These are phyloP conservation scores for Cotesia typhae DNA, from an alignment of 1,140 invertebrate species.

Conservation along the genomic window DNA sequence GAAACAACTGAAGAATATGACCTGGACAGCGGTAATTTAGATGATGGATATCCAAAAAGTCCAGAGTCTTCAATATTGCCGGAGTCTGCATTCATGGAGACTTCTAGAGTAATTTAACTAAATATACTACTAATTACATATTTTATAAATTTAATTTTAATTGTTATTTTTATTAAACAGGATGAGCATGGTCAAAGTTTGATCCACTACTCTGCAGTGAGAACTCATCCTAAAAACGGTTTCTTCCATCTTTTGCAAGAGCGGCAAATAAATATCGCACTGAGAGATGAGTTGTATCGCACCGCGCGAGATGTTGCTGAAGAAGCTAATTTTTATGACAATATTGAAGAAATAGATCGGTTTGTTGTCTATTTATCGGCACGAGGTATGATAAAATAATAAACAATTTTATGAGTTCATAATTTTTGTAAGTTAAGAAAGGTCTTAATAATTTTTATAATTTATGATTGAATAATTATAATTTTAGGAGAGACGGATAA, in stretches of 20 bases:
- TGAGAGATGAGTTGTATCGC: conserved; percentile 82
- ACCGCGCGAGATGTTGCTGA: conserved; percentile 88
- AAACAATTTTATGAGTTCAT: neutral
- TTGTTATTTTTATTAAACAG: conserved; percentile 57
- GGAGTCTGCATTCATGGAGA: conserved; percentile 70
- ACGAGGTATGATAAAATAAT: conserved; percentile 68
- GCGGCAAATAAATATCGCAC: conserved; percentile 78
- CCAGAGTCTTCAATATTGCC: conserved; percentile 61
- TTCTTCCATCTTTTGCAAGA: conserved; percentile 81
- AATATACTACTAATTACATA: neutral
- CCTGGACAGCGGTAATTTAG: conserved; percentile 47
- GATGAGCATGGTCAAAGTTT: conserved; percentile 89
- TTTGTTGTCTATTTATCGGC: conserved; percentile 80
- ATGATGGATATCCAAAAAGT: conserved; percentile 54
- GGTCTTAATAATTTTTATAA: too few relatives aligned
- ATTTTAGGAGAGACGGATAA: conserved; percentile 77
- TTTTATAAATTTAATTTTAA: conserved; percentile 30
- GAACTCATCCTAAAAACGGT: conserved; percentile 78
- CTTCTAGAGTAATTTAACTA: conserved; percentile 67
- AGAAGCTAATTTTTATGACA: conserved; percentile 79
- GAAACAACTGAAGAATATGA: conserved; percentile 22
- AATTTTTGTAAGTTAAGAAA: too few relatives aligned
- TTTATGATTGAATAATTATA: neutral
- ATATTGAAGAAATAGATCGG: conserved; percentile 83
- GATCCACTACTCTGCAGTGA: conserved; percentile 85